Conservation (phyloP, 1,140 invertebrate genomes). For the Euglossa dilemma region DNA sequence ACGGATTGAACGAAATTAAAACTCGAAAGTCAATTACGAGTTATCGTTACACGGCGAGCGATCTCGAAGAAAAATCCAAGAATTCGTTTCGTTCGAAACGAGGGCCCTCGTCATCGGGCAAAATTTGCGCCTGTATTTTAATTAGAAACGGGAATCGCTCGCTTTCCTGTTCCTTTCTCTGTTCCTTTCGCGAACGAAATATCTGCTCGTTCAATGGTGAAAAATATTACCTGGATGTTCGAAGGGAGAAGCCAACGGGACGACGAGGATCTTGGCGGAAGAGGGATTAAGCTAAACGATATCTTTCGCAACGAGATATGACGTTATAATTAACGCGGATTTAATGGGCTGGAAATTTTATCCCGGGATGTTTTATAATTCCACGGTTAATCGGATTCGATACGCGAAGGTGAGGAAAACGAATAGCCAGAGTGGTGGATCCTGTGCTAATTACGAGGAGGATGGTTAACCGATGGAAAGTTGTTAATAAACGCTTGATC, state of each 20-base stretch:
- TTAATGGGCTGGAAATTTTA: not conserved
- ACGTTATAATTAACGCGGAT: not conserved
- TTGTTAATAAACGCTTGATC: not conserved
- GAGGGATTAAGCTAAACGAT: not conserved
- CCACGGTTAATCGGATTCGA: not conserved
- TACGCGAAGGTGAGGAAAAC: not conserved
- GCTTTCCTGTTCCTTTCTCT: not conserved
- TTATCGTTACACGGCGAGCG: not conserved
- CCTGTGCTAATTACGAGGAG: not conserved
- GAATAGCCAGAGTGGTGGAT: not conserved
- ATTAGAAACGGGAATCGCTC: not conserved
- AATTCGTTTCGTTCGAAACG: not conserved
- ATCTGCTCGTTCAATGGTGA: too few relatives aligned
- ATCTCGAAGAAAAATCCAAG: not conserved
- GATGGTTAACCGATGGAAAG: not conserved
- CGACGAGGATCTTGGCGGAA: not conserved
- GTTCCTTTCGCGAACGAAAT: too few relatives aligned
- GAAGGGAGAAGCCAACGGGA: too few relatives aligned
- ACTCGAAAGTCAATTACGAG: constrained; percentile 21
- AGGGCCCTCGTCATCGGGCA: not conserved
- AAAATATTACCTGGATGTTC: too few relatives aligned
- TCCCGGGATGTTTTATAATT: not conserved
- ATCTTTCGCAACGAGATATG: not conserved
- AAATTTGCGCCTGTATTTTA: not conserved
- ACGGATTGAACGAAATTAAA: constrained; percentile 20